A percentile compares a stretch with the other conserved stretches of the same genome.
These are phyloP conservation scores for Trissolcus brochymenae DNA, from an alignment of 2,888 invertebrate species.

Conservation along the genomic window DNA sequence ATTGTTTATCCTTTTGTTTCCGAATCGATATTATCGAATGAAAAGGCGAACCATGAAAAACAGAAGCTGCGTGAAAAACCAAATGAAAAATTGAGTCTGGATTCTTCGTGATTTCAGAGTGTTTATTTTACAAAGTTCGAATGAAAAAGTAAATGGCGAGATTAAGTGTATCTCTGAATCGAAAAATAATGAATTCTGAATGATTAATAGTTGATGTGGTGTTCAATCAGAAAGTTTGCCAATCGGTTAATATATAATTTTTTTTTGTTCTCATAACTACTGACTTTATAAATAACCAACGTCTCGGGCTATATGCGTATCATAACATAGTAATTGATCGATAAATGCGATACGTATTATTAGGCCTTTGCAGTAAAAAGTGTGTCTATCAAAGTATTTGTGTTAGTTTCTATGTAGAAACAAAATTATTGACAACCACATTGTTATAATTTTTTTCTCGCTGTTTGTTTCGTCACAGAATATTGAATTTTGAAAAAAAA, in stretches of 20 bases:
- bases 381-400: constrained; percentile 9
- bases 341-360: constrained; percentile 40
- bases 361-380: constrained; percentile 28
- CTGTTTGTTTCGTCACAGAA: no score
- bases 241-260: constrained; percentile 26
- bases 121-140: no score
- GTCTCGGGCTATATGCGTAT: constrained; percentile 22
- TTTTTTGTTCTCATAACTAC: constrained; percentile 34
- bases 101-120: no score
- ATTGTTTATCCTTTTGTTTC: no score
- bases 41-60: no score
- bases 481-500: no score
- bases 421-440: no score
- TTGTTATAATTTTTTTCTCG: no score
- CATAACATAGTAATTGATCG: constrained; percentile 45
- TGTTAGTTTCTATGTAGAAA: no score
- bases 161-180: not conserved
- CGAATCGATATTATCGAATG: no score
- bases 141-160: not conserved
- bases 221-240: constrained; percentile 24
- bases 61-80: no score
- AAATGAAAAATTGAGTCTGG: no score
- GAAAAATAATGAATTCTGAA: constrained; percentile 25
- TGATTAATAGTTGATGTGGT: constrained; percentile 24
- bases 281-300: constrained; percentile 37